Percentiles rank a stretch among this genome's conserved stretches.
Evolutionary conservation across 2,797 vertebrate genomes (phyloP).

Genomic region (Nothura maculosa): DNA sequence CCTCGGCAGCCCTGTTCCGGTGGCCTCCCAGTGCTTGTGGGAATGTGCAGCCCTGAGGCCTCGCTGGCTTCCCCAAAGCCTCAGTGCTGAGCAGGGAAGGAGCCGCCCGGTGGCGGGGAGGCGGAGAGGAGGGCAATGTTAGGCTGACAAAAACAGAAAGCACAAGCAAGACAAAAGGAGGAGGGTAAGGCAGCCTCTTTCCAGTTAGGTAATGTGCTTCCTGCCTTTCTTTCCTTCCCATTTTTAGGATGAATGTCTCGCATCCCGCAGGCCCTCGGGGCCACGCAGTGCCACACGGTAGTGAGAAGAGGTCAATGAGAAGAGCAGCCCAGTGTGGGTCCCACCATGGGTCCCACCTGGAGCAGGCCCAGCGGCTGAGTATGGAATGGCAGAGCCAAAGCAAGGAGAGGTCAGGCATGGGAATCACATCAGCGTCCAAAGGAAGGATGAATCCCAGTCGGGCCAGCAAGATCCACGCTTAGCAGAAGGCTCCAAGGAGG

Average conservation of each 20-base stretch:
- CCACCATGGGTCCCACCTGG: background rate
- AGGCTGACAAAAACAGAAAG: background rate
- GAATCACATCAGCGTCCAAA: background rate
- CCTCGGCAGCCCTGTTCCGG: background rate
- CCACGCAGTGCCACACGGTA: background rate
- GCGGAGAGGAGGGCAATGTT: background rate
- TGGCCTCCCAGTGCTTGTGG: background rate
- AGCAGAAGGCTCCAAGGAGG: background rate
- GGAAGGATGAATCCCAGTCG: background rate
- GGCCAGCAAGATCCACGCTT: background rate
- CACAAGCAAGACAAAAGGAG: background rate
- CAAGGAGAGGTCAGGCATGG: background rate
- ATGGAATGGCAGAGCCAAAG: background rate
- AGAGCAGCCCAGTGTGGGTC: background rate
- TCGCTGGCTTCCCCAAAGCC: background rate
- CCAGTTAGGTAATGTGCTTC: background rate
- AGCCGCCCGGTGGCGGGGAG: background rate
- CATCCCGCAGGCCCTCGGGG: background rate
- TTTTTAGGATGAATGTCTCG: background rate
- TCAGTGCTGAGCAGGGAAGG: slow-evolving; percentile 1
- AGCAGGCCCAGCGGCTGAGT: background rate
- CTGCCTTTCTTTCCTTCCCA: background rate
- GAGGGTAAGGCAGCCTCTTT: background rate
- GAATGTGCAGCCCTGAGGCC: background rate
- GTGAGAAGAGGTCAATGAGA: background rate